Evolutionary conservation across 35 echinoderm and acorn worm species (phyloP), one percentile per base, ranked within the genome.

Genomic region (Ophiothrix spiculata): DNA sequence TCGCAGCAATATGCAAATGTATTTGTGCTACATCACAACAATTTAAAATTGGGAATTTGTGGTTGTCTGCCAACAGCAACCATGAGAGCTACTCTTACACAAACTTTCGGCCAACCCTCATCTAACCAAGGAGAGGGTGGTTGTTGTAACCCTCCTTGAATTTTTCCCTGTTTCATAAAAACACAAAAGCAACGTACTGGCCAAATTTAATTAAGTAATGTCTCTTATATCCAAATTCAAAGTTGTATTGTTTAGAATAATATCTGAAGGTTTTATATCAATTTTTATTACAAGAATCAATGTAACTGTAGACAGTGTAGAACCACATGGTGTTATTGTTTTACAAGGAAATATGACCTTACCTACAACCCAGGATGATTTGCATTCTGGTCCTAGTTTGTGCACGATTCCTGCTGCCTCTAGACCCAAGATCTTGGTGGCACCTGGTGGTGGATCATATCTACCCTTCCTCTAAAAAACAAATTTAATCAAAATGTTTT

Each of bases 351-450:
- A 25, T 17, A 36, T 39, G 19, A 33, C 12, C 74, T 79, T 79
- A 79, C 89, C 89, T 79, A 19, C 45, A 33, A 86, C 86, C 90
- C 90, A 91, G 38, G 46, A 74, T 25, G 56, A 38, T 10, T 75
- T 42, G 77, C 76, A 80, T 1, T 41, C 64, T 31, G 77, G 39
- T 34, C 83, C 83, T 1, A 91, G 31, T 36, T 56, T 17, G 40
- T 69, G 39, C 8, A 91, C 77, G 21, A 79, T 56, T 45, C 90
- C 90, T 2, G 90, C 77, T 38, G 90, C 90, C 39, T 91, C 90
- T 13, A 91, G 77, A 77, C 90, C 90, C n/a, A 91, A 49, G 75
- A 86, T 85, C 3, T 21, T 2, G 14, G 29, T 91, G 16, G 90
- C 76, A 60, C 83, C 90, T 19, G 56, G 41, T 1, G 90, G 90